Percentiles rank a stretch among this genome's conserved stretches.
These are phyloP conservation scores for Drosophila mimetica DNA, from an alignment of 2,888 invertebrate genomes.

Conservation along the genomic window DNA sequence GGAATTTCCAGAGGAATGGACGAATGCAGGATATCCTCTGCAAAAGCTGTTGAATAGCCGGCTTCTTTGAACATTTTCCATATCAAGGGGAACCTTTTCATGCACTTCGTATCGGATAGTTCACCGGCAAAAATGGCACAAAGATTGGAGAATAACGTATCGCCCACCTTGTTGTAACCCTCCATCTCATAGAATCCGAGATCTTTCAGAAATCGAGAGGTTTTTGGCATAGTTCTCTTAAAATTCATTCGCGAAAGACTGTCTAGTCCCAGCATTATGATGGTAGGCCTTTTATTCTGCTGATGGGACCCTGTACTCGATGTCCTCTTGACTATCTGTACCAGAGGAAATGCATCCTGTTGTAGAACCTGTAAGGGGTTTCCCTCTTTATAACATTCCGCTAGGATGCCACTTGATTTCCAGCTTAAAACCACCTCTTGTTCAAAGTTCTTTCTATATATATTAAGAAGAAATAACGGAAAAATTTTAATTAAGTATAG, in stretches of 20 bases:
- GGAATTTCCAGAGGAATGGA: not conserved
- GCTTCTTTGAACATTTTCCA: not conserved
- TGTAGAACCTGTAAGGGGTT: not conserved
- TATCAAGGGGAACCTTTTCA: not conserved
- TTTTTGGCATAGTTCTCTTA: not conserved
- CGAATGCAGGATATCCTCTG: not conserved
- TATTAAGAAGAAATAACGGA: not conserved
- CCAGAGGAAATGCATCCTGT: not conserved
- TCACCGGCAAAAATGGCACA: not conserved
- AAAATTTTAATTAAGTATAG: no score
- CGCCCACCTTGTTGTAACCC: slow-evolving; percentile 1
- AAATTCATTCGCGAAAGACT: slow-evolving; percentile 1
- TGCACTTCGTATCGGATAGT: not conserved
- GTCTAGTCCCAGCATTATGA: not conserved
- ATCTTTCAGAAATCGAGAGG: not conserved
- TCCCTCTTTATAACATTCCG: not conserved
- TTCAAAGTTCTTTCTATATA: not conserved
- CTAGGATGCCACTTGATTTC: not conserved
- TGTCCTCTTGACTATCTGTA: not conserved
- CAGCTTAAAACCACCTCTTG: not conserved
- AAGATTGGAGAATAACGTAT: not conserved
- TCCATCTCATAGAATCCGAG: not conserved
- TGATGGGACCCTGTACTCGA: not conserved
- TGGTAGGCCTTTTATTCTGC: not conserved
- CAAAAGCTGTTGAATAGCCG: not conserved